Percentiles rank a stretch among this genome's conserved stretches.
Conservation (phyloP, 2,797 vertebrate genomes). For the Orientallactaga sibirica region DNA sequence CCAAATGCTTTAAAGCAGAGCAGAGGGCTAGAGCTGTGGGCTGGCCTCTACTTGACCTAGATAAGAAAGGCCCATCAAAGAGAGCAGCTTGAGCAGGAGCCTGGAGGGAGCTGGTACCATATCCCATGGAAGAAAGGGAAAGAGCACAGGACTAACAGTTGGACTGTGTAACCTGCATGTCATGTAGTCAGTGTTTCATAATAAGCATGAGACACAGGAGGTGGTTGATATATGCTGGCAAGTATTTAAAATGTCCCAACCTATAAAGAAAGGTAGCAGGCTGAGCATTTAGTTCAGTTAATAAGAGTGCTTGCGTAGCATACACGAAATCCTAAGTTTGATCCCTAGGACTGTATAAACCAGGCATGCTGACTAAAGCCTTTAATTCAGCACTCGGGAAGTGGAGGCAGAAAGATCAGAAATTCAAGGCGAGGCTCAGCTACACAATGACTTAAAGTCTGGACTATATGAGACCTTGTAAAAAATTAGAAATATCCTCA, state of each 20-base stretch:
- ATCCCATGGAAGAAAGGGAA: background rate
- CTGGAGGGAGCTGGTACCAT: conserved; percentile 36
- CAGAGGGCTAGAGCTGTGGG: background rate
- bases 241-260: background rate
- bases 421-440: background rate
- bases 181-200: background rate
- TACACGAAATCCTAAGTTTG: background rate
- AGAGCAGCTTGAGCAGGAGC: conserved; percentile 17
- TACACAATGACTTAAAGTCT: too few relatives aligned
- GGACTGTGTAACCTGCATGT: background rate
- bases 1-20: background rate
- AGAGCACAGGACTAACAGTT: background rate
- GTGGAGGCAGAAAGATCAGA: background rate
- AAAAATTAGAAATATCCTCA: background rate
- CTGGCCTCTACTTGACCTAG: background rate
- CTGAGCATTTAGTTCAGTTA: background rate
- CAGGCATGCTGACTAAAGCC: background rate
- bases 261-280: background rate
- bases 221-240: background rate
- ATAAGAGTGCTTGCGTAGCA: too few relatives aligned
- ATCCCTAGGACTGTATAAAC: background rate
- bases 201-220: background rate
- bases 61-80: conserved; percentile 19
- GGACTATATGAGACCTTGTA: too few relatives aligned
- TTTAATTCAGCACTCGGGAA: background rate